These are phyloP conservation scores for Haliclystus octoradiatus DNA, from an alignment of 30 jellyfish, hydroid and myxozoan species.

Conservation along the genomic window DNA sequence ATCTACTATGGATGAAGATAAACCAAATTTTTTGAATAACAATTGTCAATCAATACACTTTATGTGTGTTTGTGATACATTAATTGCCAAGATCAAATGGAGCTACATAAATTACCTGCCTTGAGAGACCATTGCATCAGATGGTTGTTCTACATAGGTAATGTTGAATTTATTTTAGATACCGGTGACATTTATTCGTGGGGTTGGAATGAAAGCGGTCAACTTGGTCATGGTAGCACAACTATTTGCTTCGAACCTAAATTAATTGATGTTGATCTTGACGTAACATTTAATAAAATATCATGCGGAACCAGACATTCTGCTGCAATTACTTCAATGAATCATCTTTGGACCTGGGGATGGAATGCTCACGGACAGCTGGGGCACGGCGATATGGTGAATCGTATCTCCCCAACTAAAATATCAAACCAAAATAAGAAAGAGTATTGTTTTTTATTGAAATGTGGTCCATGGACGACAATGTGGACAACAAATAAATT, in stretches of 20 bases:
- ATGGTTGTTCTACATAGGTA: too few relatives aligned
- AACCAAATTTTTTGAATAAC: too few relatives aligned
- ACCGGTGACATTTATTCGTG: conserved; percentile 88
- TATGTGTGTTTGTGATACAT: too few relatives aligned
- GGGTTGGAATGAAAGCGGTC: conserved; percentile 99
- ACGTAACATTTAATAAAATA: conserved; percentile 23
- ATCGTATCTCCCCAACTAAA: conserved; percentile 30
- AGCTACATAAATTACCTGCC: too few relatives aligned
- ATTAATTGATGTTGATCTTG: conserved; percentile 44
- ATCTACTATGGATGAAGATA: too few relatives aligned
- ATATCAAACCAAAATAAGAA: neutral
- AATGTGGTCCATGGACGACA: neutral
- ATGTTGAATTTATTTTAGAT: conserved; percentile 40
- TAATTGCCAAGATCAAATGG: too few relatives aligned
- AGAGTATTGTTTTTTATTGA: neutral
- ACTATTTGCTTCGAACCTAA: conserved; percentile 18
- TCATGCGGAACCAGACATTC: conserved; percentile 91
- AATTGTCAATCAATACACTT: too few relatives aligned
- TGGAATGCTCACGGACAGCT: conserved; percentile 96
- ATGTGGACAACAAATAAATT: too few relatives aligned
- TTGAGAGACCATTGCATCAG: too few relatives aligned
- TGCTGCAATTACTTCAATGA: conserved; percentile 59
- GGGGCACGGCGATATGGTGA: conserved; percentile 51
- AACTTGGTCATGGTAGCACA: conserved; percentile 57
- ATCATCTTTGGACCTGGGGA: conserved; percentile 88